These are phyloP conservation scores for Oreotragus oreotragus DNA, from an alignment of 2,113 vertebrate species.

Conservation along the genomic window DNA sequence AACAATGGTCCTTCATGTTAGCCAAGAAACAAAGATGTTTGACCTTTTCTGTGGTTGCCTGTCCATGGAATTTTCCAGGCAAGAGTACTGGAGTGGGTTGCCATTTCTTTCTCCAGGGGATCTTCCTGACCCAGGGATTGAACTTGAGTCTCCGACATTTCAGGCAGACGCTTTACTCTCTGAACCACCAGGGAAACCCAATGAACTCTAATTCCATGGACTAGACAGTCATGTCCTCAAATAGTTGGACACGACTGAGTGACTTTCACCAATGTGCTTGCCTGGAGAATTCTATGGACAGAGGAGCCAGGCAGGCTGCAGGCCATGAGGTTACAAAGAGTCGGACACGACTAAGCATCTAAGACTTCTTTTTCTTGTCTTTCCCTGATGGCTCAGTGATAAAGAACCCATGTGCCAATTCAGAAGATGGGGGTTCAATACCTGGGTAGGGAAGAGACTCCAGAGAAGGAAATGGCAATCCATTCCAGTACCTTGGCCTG, in stretches of 20 bases:
- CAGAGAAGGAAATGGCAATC: not conserved
- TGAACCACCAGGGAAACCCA: not conserved
- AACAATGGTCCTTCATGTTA: not conserved
- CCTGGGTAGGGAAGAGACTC: not conserved
- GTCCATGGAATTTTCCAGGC: not conserved
- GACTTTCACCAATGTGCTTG: not conserved
- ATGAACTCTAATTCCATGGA: not conserved
- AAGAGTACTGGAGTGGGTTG: not conserved
- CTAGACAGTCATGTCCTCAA: not conserved
- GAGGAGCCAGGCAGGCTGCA: not conserved
- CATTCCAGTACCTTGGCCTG: not conserved
- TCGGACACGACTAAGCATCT: rapidly evolving
- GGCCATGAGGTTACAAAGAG: not conserved
- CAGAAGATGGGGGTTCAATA: rapidly evolving
- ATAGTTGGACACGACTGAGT: not conserved
- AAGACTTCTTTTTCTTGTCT: not conserved
- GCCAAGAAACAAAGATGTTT: not conserved
- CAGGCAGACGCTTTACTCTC: not conserved
- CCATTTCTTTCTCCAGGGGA: not conserved
- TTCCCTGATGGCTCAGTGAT: not conserved
- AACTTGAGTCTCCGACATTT: not conserved
- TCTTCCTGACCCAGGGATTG: not conserved
- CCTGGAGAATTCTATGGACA: not conserved
- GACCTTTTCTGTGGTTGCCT: not conserved
- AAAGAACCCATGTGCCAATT: not conserved